Conservation (phyloP, 2,113 vertebrate species). For the Anser cygnoides region DNA sequence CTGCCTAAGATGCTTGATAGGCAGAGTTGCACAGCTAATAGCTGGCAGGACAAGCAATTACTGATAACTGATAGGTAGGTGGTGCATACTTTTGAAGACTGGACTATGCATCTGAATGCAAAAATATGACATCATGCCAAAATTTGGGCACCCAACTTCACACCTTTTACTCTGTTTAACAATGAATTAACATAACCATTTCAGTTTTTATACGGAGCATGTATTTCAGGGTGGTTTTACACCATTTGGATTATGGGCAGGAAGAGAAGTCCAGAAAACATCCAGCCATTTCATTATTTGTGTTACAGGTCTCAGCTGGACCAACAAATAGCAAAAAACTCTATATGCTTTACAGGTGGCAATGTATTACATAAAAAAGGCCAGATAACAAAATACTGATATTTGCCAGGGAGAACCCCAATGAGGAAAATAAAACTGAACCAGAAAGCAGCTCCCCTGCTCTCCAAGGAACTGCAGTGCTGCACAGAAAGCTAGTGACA, state of each 20-base stretch:
- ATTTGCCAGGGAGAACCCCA: background rate
- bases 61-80: background rate
- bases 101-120: background rate
- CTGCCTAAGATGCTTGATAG: background rate
- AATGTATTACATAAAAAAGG: background rate
- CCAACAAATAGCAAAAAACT: background rate
- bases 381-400: background rate
- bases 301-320: background rate
- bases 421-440: background rate
- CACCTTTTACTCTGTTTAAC: background rate
- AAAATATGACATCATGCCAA: background rate
- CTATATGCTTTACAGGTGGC: background rate
- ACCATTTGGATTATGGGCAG: background rate
- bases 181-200: background rate
- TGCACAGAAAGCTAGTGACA: background rate
- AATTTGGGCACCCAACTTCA: background rate
- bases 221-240: background rate
- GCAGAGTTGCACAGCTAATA: background rate
- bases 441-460: background rate
- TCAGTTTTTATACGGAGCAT: background rate
- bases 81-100: background rate
- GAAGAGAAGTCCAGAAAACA: background rate
- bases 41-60: background rate
- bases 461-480: accelerated
- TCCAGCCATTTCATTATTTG: background rate